Base-by-base conservation (phyloP, 2,797 vertebrate genomes). In the Chelidonichthys spinosus region DNA sequence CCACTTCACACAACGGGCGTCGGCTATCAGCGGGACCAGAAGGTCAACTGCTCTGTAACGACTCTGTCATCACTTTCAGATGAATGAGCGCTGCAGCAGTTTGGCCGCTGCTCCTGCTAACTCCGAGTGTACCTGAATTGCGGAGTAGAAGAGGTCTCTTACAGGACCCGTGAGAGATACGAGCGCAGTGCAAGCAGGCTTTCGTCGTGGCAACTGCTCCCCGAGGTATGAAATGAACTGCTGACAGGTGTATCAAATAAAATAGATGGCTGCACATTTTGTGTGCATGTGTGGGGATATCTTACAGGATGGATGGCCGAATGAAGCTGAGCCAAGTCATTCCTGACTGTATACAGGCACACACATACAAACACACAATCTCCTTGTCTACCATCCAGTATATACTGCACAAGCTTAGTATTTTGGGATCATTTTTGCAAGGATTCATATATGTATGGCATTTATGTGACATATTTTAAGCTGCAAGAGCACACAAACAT, bases 171-270 rank as follows among this genome's bases (percentile, higher is more conserved):
- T 47, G 46, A 59, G 44, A 62, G 47, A 69, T 63, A 11, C 1
- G 44, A 62, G 39, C 3, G 0, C 79, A 65, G 11, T 6, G 11
- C 42, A 54, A 6, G 61, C 56, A 43, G n/a, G 40, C 55, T 72
- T 73, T 81, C 42, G 10, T 15, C 71, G 64, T 69, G 52, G 66
- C 25, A 40, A 58, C 69, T 76, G n/a, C 69, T 85, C 69, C 74
- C 71, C 50, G 43, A 81, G 67, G 63, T 82, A 82, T 72, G 72
- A 88, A 79, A 84, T 79, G 11, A 81, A 87, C 54, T 72, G 78
- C 63, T 90, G 90, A 88, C 81, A 83, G 84, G 69, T 79, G 69
- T 52, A 73, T 84, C 65, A 81, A 66, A 70, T 59, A 58, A 79
- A 87, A 91, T 58, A 75, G 71, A 88, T 86, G 81, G 77, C 53